Conservation (phyloP, 2,888 invertebrate genomes). For the Metacarcinus magister region DNA sequence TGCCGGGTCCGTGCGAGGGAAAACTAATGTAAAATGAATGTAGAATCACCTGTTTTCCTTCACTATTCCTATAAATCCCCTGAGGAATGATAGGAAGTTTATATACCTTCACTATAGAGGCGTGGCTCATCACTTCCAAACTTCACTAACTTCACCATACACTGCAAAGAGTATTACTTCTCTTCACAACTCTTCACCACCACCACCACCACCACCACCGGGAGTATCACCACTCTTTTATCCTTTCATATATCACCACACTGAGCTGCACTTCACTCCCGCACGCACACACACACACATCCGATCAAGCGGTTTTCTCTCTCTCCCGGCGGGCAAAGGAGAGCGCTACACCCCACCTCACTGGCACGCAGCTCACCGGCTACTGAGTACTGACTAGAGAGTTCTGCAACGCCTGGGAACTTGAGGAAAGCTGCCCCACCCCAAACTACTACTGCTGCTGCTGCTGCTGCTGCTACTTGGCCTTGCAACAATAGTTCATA, state of each 20-base stretch:
- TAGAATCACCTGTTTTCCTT: not conserved
- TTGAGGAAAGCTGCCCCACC: not conserved
- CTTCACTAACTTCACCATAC: not conserved
- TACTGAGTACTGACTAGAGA: not conserved
- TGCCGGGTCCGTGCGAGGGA: not conserved
- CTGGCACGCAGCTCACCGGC: slow-evolving; percentile 54
- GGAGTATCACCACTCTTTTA: not conserved
- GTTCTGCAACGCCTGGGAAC: not conserved
- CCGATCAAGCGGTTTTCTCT: not conserved
- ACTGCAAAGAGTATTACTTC: not conserved
- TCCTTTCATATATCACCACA: not conserved
- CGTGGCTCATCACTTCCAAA: not conserved
- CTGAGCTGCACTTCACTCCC: not conserved
- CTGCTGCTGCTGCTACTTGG: too few species aligned
- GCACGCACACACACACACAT: not conserved
- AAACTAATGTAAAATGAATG: not conserved
- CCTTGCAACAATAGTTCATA: too few species aligned
- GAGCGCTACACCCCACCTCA: slow-evolving; percentile 43
- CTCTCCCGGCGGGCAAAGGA: not conserved
- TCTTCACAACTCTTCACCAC: not conserved
- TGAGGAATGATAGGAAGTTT: not conserved
- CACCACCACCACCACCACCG: not conserved
- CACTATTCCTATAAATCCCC: not conserved
- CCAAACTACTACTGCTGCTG: not conserved
- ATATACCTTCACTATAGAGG: not conserved